Evolutionary conservation across 2,888 invertebrate species (phyloP).

Genomic region (Seira musarum): DNA sequence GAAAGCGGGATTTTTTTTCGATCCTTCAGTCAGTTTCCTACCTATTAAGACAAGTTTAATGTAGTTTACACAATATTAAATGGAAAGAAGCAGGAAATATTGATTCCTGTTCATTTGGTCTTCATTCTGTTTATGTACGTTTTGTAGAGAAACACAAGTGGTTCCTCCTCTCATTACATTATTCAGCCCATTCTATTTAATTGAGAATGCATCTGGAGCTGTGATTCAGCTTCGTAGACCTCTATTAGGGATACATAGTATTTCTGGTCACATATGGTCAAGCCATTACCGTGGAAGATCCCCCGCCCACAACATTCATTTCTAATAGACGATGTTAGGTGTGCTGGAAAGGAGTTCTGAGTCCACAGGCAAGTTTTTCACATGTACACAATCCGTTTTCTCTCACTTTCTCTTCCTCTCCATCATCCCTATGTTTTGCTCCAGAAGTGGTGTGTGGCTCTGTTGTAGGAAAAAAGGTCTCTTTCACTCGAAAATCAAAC

Average conservation of each 20-base stretch:
- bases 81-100: slow-evolving; percentile 1
- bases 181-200: slow-evolving; percentile 11
- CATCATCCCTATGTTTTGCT: too few species aligned
- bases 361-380: background rate
- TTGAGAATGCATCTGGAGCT: background rate
- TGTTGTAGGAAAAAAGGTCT: background rate
- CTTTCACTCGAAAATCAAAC: background rate
- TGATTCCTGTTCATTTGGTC: slow-evolving; percentile 5
- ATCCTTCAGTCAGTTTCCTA: too few species aligned
- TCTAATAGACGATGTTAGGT: too few species aligned
- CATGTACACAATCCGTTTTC: background rate
- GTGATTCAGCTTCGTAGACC: background rate
- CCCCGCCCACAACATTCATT: background rate
- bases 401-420: background rate
- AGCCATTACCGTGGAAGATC: background rate
- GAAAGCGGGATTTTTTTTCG: too few species aligned
- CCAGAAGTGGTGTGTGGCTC: too few species aligned
- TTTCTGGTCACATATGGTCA: slow-evolving; percentile 17
- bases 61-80: too few species aligned
- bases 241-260: background rate
- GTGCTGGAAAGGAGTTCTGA: too few species aligned
- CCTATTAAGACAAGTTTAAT: too few species aligned
- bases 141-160: background rate
- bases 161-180: background rate
- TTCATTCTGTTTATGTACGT: slow-evolving; percentile 8